These are phyloP conservation scores for Sebastiscus albofasciatus DNA, from an alignment of 2,797 vertebrate genomes.

Conservation along the genomic window DNA sequence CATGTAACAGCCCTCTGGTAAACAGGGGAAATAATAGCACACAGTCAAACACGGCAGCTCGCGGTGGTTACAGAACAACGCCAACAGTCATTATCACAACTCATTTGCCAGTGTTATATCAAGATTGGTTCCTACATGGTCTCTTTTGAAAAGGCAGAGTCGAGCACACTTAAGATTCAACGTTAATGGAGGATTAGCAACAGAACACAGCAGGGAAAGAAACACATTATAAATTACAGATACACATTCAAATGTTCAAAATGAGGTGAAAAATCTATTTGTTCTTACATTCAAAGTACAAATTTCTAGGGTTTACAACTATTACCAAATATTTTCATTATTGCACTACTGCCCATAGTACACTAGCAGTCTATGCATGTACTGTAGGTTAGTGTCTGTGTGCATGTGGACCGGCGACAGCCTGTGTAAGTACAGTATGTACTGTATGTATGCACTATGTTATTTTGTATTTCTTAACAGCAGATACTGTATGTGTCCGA, in stretches of 20 bases:
- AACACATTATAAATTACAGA: neutral
- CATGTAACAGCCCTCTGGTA: slow-evolving; percentile 5
- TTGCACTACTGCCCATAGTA: accelerated
- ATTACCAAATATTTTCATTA: neutral
- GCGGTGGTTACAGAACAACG: slow-evolving; percentile 14
- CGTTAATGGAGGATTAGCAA: neutral
- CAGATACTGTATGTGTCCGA: too few species aligned
- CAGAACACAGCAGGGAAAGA: neutral
- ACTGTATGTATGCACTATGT: too few species aligned
- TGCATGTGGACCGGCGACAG: too few species aligned
- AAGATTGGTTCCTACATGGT: slow-evolving; percentile 6
- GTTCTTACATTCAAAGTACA: neutral
- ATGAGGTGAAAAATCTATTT: neutral
- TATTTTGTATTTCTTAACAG: too few species aligned
- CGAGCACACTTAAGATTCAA: slow-evolving; percentile 4
- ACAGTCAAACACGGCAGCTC: slow-evolving; percentile 5
- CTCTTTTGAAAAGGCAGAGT: slow-evolving; percentile 20
- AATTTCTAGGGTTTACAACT: neutral
- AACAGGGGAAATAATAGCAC: slow-evolving; percentile 23
- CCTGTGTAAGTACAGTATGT: too few species aligned
- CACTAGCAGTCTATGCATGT: too few species aligned
- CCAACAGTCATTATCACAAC: slow-evolving; percentile 33
- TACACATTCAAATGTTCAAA: neutral
- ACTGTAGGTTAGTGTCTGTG: too few species aligned
- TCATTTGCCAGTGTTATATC: slow-evolving; percentile 35